Base-by-base conservation (phyloP, 1,140 invertebrate species). In the Steinernema feltiae region DNA sequence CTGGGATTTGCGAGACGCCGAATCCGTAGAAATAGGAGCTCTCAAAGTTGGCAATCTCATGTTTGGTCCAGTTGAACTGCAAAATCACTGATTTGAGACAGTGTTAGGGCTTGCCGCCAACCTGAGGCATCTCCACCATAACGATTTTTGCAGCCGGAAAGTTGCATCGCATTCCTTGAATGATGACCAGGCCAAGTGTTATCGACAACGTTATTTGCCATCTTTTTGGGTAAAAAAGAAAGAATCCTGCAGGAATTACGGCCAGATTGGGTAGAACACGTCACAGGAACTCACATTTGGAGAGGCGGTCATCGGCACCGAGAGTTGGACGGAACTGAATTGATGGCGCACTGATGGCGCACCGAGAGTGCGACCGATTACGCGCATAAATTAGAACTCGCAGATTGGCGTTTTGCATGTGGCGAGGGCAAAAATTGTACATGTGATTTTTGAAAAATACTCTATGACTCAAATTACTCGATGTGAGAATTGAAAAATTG, bases 11-110 rank as follows among this genome's bases (percentile, higher is more conserved):
- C 0, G 97, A 98, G 21, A 98, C 89, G 35, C 98, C 90, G 87
- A 98, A 99, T 17, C 97, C 97, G 91, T 93, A 96, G 88, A 98
- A 98, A 87, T 98, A 98, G 0, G 95, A 97, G 21, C 94, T 95
- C 88, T 98, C 95, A 73, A 98, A 92, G 24, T 92, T 90, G 1
- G 91, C 92, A 1, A 94, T 91, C 0, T 92, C 93, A 70, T 88
- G 88, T 18, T 89, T 88, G 1, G 87, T 88, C 94, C 94, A 97
- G 81, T 94, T 92, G 87, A 95, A 93, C 80, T 90, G 72, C 41
- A 48, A n/a, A 27, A 3, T 15, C 15, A 17, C 24, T 15, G 3
- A n/a, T 46, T 7, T 7, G 41, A n/a, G n/a, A n/a, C n/a, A 12
- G 72, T 70, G 74, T 71, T 30, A 69, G 73, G 63, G 0, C 78